Evolutionary conservation across 1,140 invertebrate genomes (phyloP), one percentile per base, ranked within the genome.

Genomic region (Drosophila trapezifrons): DNA sequence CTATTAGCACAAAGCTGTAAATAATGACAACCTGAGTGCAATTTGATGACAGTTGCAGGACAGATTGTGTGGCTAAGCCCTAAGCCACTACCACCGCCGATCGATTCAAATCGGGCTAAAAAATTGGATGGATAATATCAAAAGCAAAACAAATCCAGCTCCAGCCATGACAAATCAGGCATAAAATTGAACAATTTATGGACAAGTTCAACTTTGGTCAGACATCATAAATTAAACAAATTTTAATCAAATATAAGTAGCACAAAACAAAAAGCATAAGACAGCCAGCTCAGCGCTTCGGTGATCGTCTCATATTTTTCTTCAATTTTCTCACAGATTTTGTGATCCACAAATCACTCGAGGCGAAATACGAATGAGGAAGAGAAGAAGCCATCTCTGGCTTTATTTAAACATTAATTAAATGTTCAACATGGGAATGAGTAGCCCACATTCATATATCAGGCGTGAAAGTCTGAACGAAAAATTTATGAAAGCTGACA

Each of bases 1-100:
- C 79, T 82, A 77, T 76, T 78, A 87, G 64, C 64, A 79, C 76
- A 86, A 86, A 86, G 65, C 83, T 82, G 72, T 73, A 76, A 82
- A 87, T 86, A 79, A 86, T 86, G 83, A 76, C 66, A 76, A 49
- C 47, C 63, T 87, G 82, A 86, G 79, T 76, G 79, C 74, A 66
- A 73, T 87, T 87, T 87, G 56, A 87, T 87, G 84, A 87, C 84
- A 77, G 73, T 79, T 83, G 71, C 76, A 66, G 35, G 66, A 45
- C 40, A 58, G 54, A 58, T 10, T 18, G 17, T 7, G 17, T 9
- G 40, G 35, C 20, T 13, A 57, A 15, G 20, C 37, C 29, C 5
- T 6, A 35, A 37, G 29, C 51, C 17, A 25, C 45, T 25, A 1
- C 22, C 25, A n/a, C 9, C 13, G 13, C 18, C 20, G 35, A 35